These are phyloP conservation scores for Harmothoe impar DNA, from an alignment of 2,888 invertebrate species.

Conservation along the genomic window DNA sequence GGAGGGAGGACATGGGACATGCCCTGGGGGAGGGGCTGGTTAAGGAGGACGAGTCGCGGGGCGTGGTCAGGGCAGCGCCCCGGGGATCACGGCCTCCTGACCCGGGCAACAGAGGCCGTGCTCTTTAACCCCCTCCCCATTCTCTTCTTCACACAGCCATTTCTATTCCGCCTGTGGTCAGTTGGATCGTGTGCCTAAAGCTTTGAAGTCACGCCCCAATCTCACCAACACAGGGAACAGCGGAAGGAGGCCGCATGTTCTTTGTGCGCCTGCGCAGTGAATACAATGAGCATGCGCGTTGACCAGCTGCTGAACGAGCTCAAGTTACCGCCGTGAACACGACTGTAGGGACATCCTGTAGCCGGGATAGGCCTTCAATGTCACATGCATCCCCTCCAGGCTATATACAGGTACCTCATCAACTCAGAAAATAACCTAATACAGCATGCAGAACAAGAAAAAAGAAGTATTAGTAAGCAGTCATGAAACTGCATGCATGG, in stretches of 20 bases:
- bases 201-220: conserved; percentile 37
- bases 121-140: background rate
- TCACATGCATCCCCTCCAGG: background rate
- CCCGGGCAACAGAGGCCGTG: too few relatives aligned
- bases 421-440: too few relatives aligned
- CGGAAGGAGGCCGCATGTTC: background rate
- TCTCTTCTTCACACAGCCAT: background rate
- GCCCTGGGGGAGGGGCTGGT: background rate
- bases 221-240: conserved; percentile 1
- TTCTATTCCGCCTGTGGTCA: background rate
- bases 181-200: background rate
- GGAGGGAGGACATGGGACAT: background rate
- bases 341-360: background rate
- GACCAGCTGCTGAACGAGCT: background rate
- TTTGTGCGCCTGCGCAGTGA: conserved; percentile 30
- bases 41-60: background rate
- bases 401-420: too few relatives aligned
- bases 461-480: too few relatives aligned
- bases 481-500: too few relatives aligned
- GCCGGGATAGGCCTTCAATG: background rate
- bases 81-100: too few relatives aligned
- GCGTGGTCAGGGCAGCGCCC: too few relatives aligned
- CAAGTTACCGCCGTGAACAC: background rate
- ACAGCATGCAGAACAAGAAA: too few relatives aligned
- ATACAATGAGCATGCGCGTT: background rate